Percentiles rank a stretch among this genome's conserved stretches.
These are phyloP conservation scores for Anhinga rufa DNA, from an alignment of 2,113 vertebrate genomes.

Conservation along the genomic window DNA sequence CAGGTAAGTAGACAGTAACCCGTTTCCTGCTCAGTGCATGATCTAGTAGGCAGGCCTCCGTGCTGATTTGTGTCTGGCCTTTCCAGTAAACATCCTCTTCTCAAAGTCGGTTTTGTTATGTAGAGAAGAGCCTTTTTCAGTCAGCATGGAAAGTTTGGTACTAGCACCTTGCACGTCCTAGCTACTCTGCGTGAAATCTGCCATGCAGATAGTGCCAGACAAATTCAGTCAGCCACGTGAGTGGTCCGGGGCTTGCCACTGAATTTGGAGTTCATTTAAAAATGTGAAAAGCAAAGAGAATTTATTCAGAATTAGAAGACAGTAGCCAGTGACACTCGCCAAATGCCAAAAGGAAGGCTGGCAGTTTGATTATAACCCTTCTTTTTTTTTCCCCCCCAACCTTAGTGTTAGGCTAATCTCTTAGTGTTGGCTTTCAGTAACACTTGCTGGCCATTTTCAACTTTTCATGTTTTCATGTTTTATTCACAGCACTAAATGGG, in stretches of 20 bases:
- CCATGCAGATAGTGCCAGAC: not conserved
- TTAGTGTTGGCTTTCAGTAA: not conserved
- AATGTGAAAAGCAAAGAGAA: not conserved
- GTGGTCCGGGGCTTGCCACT: not conserved
- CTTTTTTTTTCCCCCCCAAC: not conserved
- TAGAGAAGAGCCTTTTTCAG: not conserved
- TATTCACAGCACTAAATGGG: not conserved
- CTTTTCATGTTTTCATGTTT: not conserved
- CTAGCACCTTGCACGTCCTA: not conserved
- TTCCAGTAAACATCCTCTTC: not conserved
- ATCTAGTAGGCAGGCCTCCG: not conserved
- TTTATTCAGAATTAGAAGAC: not conserved
- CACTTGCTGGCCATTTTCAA: not conserved
- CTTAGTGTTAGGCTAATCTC: not conserved
- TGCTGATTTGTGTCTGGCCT: not conserved
- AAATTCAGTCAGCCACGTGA: not conserved
- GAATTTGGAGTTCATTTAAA: not conserved
- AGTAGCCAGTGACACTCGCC: not conserved
- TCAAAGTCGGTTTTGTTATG: not conserved
- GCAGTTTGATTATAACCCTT: not conserved
- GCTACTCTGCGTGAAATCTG: not conserved
- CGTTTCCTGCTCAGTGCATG: not conserved
- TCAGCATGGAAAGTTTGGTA: not conserved
- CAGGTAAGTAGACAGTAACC: not conserved
- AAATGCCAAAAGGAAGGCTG: not conserved